A percentile compares a stretch with the other conserved stretches of the same genome.
Conservation (phyloP, 2,797 vertebrate species). For the Sebastolobus alascanus region DNA sequence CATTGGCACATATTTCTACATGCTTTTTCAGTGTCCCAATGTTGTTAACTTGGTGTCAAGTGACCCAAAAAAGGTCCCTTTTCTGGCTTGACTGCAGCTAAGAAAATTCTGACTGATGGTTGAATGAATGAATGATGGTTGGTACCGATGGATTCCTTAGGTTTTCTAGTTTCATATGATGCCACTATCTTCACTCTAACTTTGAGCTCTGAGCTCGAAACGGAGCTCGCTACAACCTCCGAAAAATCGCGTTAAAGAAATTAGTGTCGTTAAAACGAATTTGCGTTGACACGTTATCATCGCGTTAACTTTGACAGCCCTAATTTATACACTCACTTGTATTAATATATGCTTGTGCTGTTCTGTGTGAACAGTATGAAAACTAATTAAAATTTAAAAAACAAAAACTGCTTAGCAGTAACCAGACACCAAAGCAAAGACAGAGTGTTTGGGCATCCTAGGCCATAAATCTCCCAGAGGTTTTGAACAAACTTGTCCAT, state of each 20-base stretch:
- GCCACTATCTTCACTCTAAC: no score
- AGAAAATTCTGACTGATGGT: rapidly evolving
- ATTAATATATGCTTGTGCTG: background rate
- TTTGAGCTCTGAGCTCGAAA: no score
- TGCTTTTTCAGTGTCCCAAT: background rate
- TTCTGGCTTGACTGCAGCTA: background rate
- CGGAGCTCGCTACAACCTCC: no score
- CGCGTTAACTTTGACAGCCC: no score
- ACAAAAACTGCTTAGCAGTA: slow-evolving; percentile 11
- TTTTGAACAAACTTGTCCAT: slow-evolving; percentile 40
- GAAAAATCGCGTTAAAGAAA: no score
- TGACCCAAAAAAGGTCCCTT: background rate
- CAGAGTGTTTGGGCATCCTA: slow-evolving; percentile 5
- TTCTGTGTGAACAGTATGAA: background rate
- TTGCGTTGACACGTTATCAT: no score
- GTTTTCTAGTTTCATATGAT: no score
- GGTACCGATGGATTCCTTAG: no score
- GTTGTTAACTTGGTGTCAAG: background rate
- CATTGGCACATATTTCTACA: background rate
- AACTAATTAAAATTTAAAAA: background rate
- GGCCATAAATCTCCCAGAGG: slow-evolving; percentile 27
- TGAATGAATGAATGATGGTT: no score
- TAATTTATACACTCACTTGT: no score
- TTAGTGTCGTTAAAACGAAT: no score
- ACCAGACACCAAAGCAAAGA: slow-evolving; percentile 36